Evolutionary conservation across 2,888 invertebrate genomes (phyloP), one percentile per base, ranked within the genome.

Genomic region (Copidosoma aretas): DNA sequence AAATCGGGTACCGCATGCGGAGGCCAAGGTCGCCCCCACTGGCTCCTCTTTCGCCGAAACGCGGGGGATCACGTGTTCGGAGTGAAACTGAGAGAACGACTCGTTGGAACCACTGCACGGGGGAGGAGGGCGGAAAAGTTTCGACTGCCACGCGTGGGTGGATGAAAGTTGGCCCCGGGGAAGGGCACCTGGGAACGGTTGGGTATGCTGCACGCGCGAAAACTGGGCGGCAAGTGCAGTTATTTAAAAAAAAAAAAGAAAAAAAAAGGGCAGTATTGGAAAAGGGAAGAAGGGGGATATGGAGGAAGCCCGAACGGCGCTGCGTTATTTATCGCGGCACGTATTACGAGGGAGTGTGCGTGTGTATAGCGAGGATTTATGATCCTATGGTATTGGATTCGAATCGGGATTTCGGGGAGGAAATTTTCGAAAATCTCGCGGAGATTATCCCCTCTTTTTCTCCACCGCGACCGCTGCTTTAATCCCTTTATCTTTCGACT

Each of bases 11-110:
- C 4, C 17, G 12, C 14, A 17, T 60, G 1, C 19, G 22, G 41
- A 62, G 67, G 67, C 32, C 67, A 67, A 62, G 67, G 58, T 62
- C 58, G 52, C 24, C 39, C 39, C 41, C 41, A 67, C 61, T 62
- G 53, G 62, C 51, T 46, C 14, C 43, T 46, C 17, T 14, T 46
- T 46, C 12, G 15, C 17, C 17, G n/a, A 15, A 15, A 46, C 43
- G 43, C 43, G 43, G 43, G 12, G 43, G 43, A 46, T 46, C 12
- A 46, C 43, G 43, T 46, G 43, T 46, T 46, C 43, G 43, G 43
- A 46, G 43, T 46, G 43, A 46, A 46, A 46, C 8, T 46, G 17
- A 46, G 43, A 46, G 43, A 46, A 3, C 4, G 12, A 46, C 3
- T 46, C 17, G 43, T 46, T 17, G 12, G 43, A 46, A 41, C 41